Percentiles rank a stretch among this genome's conserved stretches.
Evolutionary conservation across 37 sponge, comb jelly and placozoan genomes (phyloP).

Genomic region (Petrosia ficiformis): DNA sequence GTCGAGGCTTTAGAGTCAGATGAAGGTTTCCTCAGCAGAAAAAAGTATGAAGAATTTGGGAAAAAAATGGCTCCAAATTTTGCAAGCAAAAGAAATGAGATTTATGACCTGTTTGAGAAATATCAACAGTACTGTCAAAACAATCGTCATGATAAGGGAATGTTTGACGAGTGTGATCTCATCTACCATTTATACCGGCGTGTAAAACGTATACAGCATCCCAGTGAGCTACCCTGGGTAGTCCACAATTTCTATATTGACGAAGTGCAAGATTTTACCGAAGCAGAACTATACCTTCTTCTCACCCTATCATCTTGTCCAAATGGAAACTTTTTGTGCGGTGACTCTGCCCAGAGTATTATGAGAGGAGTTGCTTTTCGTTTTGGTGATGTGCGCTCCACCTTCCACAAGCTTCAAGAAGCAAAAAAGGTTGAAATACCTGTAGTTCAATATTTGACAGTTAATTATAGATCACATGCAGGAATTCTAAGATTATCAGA

Average conservation of each 20-base stretch:
- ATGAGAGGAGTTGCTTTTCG: conserved; percentile 83
- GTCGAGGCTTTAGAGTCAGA: conserved; percentile 38
- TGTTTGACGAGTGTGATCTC: conserved; percentile 77
- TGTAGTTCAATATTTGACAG: conserved; percentile 34
- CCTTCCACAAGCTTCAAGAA: conserved; percentile 38
- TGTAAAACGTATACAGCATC: conserved; percentile 13
- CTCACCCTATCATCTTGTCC: conserved; percentile 44
- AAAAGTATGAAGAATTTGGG: conserved; percentile 60
- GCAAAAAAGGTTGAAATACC: conserved; percentile 38
- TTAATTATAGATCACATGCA: conserved; percentile 80
- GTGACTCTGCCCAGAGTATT: conserved; percentile 84
- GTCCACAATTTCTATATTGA: conserved; percentile 74
- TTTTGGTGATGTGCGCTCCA: conserved; percentile 57
- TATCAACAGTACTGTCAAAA: conserved; percentile 18
- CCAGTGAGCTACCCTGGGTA: conserved; percentile 27
- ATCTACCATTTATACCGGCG: conserved; percentile 33
- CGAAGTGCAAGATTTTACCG: conserved; percentile 86
- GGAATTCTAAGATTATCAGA: conserved; percentile 67
- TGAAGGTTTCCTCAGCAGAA: conserved; percentile 36
- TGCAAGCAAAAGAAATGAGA: conserved; percentile 30
- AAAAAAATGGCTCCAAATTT: conserved; percentile 70
- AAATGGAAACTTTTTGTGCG: conserved; percentile 70
- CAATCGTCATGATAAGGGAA: conserved; percentile 1
- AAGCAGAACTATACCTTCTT: conserved; percentile 72
- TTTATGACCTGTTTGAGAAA: conserved; percentile 61